A percentile compares a stretch with the other conserved stretches of the same genome.
These are phyloP conservation scores for Vanessa tameamea DNA, from an alignment of 1,140 invertebrate species.

Conservation along the genomic window DNA sequence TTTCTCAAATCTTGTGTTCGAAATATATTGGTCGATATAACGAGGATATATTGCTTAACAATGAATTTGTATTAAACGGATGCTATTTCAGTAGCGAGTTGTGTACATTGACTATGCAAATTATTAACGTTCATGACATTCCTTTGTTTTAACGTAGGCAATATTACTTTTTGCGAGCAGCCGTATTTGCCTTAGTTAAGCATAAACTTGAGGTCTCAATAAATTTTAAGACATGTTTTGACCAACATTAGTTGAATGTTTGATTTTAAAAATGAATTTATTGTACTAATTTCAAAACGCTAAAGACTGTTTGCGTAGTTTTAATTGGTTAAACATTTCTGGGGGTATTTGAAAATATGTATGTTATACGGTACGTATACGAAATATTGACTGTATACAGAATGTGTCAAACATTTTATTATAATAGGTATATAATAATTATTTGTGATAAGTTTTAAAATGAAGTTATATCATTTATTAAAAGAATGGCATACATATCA, in stretches of 20 bases:
- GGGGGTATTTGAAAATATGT: constrained; percentile 1
- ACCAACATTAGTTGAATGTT: constrained; percentile 25
- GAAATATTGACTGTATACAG: constrained; percentile 23
- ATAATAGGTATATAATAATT: constrained; percentile 16
- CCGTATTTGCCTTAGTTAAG: constrained; percentile 42
- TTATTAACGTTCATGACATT: constrained; percentile 49
- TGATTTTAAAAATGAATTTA: constrained; percentile 27
- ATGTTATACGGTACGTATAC: constrained; percentile 15
- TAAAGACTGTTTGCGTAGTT: constrained; percentile 33
- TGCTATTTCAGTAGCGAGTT: constrained; percentile 19
- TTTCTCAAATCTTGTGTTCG: constrained; percentile 47
- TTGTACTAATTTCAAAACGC: constrained; percentile 17
- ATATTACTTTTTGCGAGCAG: constrained; percentile 31
- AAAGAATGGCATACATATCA: constrained; percentile 44
- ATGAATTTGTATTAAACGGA: constrained; percentile 20
- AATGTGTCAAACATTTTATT: constrained; percentile 13
- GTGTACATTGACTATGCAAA: constrained; percentile 32
- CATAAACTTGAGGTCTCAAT: constrained; percentile 25
- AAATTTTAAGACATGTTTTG: constrained; percentile 31
- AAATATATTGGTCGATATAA: constrained; percentile 40
- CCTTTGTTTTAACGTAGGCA: constrained; percentile 42
- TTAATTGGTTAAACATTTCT: constrained; percentile 28
- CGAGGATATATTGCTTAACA: constrained; percentile 29
- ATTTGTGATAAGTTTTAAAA: constrained; percentile 28
- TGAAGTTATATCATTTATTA: constrained; percentile 17